Evolutionary conservation across 2,797 vertebrate genomes (phyloP).

Genomic region (Lagorchestes hirsutus): DNA sequence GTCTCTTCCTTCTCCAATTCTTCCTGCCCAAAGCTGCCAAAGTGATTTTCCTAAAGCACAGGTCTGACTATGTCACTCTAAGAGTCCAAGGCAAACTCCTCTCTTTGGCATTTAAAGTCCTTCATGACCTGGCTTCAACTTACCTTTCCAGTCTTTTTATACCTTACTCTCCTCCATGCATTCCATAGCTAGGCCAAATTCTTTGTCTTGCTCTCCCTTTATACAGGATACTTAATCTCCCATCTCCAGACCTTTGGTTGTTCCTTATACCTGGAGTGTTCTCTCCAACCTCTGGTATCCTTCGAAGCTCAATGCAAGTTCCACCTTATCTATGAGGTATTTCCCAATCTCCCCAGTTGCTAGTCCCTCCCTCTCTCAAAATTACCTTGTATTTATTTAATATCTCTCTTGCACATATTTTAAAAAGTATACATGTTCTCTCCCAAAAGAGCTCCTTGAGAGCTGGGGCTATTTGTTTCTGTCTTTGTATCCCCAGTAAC

Average conservation of each 20-base stretch:
- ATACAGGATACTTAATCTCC: neutral
- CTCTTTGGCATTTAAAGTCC: neutral
- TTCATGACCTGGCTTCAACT: neutral
- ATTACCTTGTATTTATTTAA: neutral
- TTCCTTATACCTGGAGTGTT: neutral
- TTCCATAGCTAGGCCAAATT: neutral
- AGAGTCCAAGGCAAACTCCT: neutral
- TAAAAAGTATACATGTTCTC: neutral
- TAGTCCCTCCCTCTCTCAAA: neutral
- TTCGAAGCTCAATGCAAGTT: neutral
- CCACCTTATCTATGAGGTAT: neutral
- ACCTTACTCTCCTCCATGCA: neutral
- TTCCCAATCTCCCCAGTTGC: neutral
- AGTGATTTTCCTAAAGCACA: neutral
- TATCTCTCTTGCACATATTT: neutral
- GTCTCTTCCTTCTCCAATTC: neutral
- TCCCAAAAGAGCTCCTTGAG: neutral
- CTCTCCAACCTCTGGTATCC: neutral
- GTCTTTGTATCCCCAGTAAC: neutral
- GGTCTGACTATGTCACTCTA: neutral
- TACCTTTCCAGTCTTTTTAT: neutral
- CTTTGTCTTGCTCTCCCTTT: neutral
- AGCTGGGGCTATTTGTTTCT: neutral
- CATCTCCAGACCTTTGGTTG: neutral
- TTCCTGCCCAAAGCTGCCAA: neutral